These are phyloP conservation scores for Meloidogyne floridensis DNA, from an alignment of 1,140 invertebrate species.

Conservation along the genomic window DNA sequence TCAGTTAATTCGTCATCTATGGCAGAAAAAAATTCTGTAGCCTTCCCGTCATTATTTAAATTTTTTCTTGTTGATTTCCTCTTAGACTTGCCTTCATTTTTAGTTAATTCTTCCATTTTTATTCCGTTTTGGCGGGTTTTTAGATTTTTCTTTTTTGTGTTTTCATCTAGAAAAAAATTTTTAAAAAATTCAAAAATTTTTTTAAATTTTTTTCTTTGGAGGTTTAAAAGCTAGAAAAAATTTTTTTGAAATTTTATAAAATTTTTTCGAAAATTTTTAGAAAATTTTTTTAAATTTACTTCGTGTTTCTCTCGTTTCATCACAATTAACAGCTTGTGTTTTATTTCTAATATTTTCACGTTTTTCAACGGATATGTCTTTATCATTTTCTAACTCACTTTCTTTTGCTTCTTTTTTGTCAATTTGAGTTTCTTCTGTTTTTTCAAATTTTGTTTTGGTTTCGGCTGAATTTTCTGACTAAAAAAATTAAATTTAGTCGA, in stretches of 20 bases:
- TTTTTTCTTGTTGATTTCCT: neutral
- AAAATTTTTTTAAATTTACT: neutral
- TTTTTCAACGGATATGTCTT: too few species aligned
- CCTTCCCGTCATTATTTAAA: slow-evolving; percentile 4
- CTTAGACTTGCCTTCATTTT: neutral
- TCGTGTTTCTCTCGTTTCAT: neutral
- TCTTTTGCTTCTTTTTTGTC: too few species aligned
- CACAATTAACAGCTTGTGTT: neutral
- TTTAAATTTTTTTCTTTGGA: too few species aligned
- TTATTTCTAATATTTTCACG: too few species aligned
- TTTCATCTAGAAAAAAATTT: neutral
- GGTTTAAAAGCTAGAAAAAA: too few species aligned
- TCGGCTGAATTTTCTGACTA: too few species aligned
- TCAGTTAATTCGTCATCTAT: neutral
- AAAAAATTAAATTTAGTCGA: too few species aligned
- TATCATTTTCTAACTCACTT: too few species aligned
- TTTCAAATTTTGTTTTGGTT: too few species aligned
- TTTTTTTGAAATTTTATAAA: too few species aligned
- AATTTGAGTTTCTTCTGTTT: too few species aligned
- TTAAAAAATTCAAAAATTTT: too few species aligned
- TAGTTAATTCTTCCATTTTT: neutral
- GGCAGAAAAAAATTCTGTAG: neutral
- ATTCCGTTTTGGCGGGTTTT: neutral
- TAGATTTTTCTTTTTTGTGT: neutral
- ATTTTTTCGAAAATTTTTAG: neutral